Evolutionary conservation across 1,140 invertebrate species (phyloP).

Genomic region (Brachionus plicatilis): DNA sequence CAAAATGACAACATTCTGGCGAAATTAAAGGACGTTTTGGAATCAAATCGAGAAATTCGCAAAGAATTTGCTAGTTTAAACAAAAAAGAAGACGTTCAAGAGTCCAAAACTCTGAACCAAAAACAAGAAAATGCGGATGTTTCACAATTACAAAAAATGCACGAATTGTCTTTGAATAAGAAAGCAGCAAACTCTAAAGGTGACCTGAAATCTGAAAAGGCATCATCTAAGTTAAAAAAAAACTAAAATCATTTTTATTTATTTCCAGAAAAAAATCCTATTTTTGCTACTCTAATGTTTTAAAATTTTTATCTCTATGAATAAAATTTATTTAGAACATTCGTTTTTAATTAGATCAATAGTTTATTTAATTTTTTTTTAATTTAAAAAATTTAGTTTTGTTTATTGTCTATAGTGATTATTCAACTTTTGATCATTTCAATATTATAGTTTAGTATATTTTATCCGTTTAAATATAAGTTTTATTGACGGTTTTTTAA

Average conservation of each 20-base stretch:
- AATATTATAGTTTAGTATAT: neutral
- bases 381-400: too few relatives aligned
- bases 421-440: neutral
- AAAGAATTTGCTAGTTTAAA: neutral
- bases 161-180: neutral
- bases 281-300: too few relatives aligned
- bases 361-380: too few relatives aligned
- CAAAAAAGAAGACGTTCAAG: neutral
- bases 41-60: constrained; percentile 38
- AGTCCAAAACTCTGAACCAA: neutral
- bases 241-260: neutral
- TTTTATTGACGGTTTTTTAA: too few relatives aligned
- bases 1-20: constrained; percentile 19
- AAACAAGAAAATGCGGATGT: neutral
- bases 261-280: too few relatives aligned
- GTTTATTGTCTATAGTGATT: neutral
- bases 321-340: neutral
- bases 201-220: neutral
- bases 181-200: neutral
- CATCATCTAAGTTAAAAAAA: constrained; percentile 25
- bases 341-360: too few relatives aligned
- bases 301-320: neutral
- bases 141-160: constrained; percentile 27
- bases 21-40: constrained; percentile 30
- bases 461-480: neutral